These are phyloP conservation scores for Caenorhabditis sulstoni DNA, from an alignment of 2,888 invertebrate species.

Conservation along the genomic window DNA sequence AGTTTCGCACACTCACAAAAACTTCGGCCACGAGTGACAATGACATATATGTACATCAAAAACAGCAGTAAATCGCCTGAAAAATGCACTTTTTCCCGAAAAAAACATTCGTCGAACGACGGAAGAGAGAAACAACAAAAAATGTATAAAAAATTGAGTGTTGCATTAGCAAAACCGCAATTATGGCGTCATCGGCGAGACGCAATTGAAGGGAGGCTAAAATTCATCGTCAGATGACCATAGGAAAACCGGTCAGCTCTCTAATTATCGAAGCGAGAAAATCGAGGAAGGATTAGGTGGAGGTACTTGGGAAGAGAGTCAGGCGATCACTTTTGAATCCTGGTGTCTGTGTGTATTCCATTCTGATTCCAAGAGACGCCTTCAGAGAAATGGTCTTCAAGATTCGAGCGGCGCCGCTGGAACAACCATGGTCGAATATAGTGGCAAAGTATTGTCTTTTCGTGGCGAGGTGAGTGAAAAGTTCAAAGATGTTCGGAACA, in stretches of 20 bases:
- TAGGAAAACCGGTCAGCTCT: conserved; percentile 10
- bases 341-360: background rate
- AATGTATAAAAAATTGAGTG: conserved; percentile 1
- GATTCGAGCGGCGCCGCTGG: conserved; percentile 67
- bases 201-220: conserved; percentile 9
- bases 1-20: background rate
- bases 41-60: background rate
- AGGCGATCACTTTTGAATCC: background rate
- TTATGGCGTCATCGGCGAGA: conserved; percentile 13
- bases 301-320: conserved; percentile 17
- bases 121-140: background rate
- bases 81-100: background rate
- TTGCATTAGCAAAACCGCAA: conserved; percentile 7
- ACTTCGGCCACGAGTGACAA: background rate
- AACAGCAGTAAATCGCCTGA: background rate
- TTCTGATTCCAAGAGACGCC: background rate
- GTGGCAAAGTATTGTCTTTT: conserved; percentile 70
- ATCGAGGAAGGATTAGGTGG: conserved; percentile 20
- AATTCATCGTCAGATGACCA: conserved; percentile 24
- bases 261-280: conserved; percentile 30
- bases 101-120: background rate
- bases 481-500: background rate
- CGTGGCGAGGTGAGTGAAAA: conserved; percentile 67
- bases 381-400: conserved; percentile 4
- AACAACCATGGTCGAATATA: conserved; percentile 70